Conservation (phyloP, 2,888 invertebrate species). For the Caradrina clavipalpis region DNA sequence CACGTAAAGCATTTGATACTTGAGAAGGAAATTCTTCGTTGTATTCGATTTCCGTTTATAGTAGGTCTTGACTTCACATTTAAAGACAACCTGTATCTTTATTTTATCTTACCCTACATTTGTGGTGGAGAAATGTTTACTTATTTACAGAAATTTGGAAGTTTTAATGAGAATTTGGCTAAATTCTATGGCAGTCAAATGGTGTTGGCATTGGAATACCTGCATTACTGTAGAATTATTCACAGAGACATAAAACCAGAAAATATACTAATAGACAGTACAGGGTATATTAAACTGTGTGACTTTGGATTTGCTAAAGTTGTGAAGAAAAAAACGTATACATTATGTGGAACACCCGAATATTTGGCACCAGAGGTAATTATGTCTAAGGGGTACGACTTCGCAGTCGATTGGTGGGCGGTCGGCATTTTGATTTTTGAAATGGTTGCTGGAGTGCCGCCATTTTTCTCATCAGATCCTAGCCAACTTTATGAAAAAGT, state of each 20-base stretch:
- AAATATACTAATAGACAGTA: conserved; percentile 94
- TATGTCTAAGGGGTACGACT: conserved; percentile 96
- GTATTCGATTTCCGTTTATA: conserved; percentile 96
- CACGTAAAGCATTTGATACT: conserved; percentile 96
- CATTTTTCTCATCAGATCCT: conserved; percentile 97
- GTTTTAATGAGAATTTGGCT: conserved; percentile 93
- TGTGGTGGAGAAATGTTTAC: conserved; percentile 97
- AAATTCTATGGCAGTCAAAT: conserved; percentile 98
- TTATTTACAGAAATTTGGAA: conserved; percentile 92
- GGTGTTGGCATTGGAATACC: conserved; percentile 96
- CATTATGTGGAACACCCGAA: conserved; percentile 98
- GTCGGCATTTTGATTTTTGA: conserved; percentile 96
- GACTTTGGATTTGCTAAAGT: conserved; percentile 98
- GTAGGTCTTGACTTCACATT: conserved; percentile 95
- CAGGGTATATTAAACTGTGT: conserved; percentile 95
- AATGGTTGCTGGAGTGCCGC: conserved; percentile 97
- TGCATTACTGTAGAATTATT: conserved; percentile 95
- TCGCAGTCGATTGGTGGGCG: conserved; percentile 99
- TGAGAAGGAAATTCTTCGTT: conserved; percentile 96
- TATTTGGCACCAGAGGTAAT: conserved; percentile 98
- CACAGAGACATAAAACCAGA: conserved; percentile 98
- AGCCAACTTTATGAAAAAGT: conserved; percentile 98
- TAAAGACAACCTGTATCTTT: conserved; percentile 96
- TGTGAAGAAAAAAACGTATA: conserved; percentile 94
- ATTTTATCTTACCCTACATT: conserved; percentile 95